These are phyloP conservation scores for Lepidostoma basale DNA, from an alignment of 1,140 invertebrate genomes.

Conservation along the genomic window DNA sequence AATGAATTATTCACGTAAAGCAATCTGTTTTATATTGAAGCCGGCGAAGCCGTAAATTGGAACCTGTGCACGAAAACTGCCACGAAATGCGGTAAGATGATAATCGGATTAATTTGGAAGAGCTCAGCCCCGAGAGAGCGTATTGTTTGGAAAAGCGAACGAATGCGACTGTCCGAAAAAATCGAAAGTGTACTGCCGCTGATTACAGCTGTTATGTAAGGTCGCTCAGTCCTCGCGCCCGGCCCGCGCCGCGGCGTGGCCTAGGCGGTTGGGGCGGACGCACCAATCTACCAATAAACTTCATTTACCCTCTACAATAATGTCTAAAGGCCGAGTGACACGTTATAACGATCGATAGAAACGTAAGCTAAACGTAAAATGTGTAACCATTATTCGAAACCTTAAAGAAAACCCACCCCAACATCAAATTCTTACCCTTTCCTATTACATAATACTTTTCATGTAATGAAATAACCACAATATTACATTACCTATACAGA, in stretches of 20 bases:
- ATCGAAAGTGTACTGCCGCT: slow-evolving; percentile 28
- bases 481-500: no score
- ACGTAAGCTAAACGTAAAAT: no score
- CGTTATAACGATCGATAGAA: no score
- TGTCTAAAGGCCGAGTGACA: no score
- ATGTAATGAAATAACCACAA: no score
- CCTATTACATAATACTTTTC: no score
- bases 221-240: background rate
- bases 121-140: slow-evolving; percentile 10
- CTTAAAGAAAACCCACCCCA: no score
- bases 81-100: background rate
- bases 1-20: no score
- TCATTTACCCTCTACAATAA: background rate
- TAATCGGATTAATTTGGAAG: slow-evolving; percentile 28
- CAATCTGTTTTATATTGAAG: background rate
- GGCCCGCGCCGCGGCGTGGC: background rate
- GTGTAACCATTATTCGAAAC: no score
- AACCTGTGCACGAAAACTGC: background rate
- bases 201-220: slow-evolving; percentile 30
- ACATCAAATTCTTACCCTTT: no score
- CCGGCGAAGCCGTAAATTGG: background rate
- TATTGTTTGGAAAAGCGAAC: slow-evolving; percentile 2
- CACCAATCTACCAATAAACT: background rate
- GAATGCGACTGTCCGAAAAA: slow-evolving; percentile 27
- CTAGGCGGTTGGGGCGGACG: no score